Evolutionary conservation across 2,113 vertebrate genomes (phyloP).

Genomic region (Sakesphorus luctuosus): DNA sequence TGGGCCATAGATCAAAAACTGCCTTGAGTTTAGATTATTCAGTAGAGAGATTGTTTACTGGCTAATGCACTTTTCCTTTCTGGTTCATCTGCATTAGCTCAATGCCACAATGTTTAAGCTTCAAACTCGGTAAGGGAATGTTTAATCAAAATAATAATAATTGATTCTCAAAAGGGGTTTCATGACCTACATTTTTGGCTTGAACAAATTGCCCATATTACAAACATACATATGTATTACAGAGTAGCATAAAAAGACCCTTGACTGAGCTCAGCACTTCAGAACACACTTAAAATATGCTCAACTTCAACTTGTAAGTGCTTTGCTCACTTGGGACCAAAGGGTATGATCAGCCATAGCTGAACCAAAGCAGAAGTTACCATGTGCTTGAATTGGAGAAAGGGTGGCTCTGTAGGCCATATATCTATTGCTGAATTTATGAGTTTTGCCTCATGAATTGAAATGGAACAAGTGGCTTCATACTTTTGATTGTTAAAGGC

Average conservation of each 20-base stretch:
- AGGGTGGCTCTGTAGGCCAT: background rate
- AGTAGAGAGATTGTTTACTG: background rate
- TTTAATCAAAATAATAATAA: slow-evolving; percentile 62
- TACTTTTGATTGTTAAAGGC: background rate
- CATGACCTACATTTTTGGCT: slow-evolving; percentile 8
- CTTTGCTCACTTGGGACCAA: background rate
- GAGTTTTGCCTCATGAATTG: background rate
- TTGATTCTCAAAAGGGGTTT: slow-evolving; percentile 32
- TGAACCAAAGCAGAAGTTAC: background rate
- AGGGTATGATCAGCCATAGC: background rate
- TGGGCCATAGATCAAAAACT: slow-evolving; percentile 22
- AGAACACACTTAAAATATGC: background rate
- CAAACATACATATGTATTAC: background rate
- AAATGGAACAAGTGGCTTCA: background rate
- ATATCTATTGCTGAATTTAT: background rate
- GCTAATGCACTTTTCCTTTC: slow-evolving; percentile 29
- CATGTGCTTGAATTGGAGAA: background rate
- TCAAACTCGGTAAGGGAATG: background rate
- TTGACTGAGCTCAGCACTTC: background rate
- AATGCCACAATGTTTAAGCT: slow-evolving; percentile 50
- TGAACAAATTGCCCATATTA: background rate
- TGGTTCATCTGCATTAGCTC: slow-evolving; percentile 49
- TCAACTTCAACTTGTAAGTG: slow-evolving; percentile 33
- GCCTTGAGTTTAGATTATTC: slow-evolving; percentile 24
- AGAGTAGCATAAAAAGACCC: background rate